Evolutionary conservation across 2,113 vertebrate species (phyloP).

Genomic region (Rattus norvegicus): GRCr8 NC_086021.1:61731501-61732000

Average conservation of each 20-base stretch:
- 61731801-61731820: not conserved
- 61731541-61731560: conserved; percentile 3
- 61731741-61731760: not conserved
- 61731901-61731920: not conserved
- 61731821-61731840: not conserved
- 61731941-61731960: not conserved
- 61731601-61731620: not conserved
- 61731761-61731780: not conserved
- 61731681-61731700: not conserved
- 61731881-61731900: not conserved
- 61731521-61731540: not conserved
- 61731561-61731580: conserved; percentile 5
- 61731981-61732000: conserved; percentile 13
- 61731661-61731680: no score
- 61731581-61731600: not conserved
- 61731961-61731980: not conserved
- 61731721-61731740: not conserved
- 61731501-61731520: conserved; percentile 16
- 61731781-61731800: not conserved
- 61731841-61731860: conserved; percentile 4
- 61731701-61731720: not conserved
- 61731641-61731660: not conserved
- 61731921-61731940: not conserved
- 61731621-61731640: not conserved
- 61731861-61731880: conserved; percentile 14